A percentile compares a stretch with the other conserved stretches of the same genome.
These are phyloP conservation scores for Brachionus manjavacas DNA, from an alignment of 1,140 invertebrate species.

Conservation along the genomic window DNA sequence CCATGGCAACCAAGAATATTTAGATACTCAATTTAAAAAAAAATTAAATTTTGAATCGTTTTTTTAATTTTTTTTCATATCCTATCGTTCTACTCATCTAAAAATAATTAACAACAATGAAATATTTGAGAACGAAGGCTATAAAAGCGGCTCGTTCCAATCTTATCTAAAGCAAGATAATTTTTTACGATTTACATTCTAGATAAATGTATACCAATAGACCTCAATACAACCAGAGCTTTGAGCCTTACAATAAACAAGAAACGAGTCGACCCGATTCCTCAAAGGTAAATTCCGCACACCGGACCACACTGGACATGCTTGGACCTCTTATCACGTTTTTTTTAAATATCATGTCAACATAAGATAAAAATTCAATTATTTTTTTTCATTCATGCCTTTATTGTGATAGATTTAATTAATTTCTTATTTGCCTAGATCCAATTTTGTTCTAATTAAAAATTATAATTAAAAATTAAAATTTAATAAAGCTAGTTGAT, in stretches of 20 bases:
- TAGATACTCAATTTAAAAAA: neutral
- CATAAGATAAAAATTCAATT: neutral
- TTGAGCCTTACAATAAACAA: neutral
- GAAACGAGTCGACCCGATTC: conserved; percentile 17
- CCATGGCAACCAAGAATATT: neutral
- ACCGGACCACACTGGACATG: neutral
- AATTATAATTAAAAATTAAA: neutral
- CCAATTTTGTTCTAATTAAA: neutral
- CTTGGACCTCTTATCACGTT: neutral
- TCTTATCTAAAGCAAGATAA: neutral
- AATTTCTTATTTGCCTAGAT: neutral
- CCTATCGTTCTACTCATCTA: neutral
- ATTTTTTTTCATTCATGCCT: no score
- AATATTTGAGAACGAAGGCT: neutral
- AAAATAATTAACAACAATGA: neutral
- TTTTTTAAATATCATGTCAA: neutral
- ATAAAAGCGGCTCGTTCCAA: neutral
- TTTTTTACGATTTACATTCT: neutral
- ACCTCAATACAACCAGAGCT: neutral
- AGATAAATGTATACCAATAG: neutral
- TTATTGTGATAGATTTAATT: neutral
- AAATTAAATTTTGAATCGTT: neutral
- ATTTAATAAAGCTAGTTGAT: conserved; percentile 52
- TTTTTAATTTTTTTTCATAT: neutral
- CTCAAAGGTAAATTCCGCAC: neutral